Base-by-base conservation (phyloP, 2,797 vertebrate genomes). In the Bradypus variegatus region DNA sequence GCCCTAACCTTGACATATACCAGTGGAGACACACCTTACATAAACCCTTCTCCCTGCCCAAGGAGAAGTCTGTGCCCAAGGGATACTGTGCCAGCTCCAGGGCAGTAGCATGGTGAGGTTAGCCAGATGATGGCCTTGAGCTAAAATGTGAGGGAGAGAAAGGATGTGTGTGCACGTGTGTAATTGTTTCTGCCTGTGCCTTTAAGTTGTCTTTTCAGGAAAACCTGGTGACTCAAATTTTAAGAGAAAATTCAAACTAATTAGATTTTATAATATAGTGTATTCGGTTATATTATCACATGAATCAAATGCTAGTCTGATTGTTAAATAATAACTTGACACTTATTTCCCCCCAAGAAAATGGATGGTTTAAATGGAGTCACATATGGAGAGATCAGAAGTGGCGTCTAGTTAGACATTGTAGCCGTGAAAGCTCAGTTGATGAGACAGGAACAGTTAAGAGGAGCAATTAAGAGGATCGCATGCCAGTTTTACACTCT, bases 31-130 rank as follows among this genome's bases (percentile, higher is more conserved):
- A 82, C 38, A 82, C 36, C 64, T 88, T 53, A 2, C 4, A 0
- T 29, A 75, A 36, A 0, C 69, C 69, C 77, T 72, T n/a, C 1
- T 10, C 0, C 29, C 78, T 27, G 0, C 45, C 41, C 88, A 64
- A n/a, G 21, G 45, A 45, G 0, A n/a, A 27, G 70, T 83, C 73
- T 75, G 64, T 82, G 92, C 69, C 69, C 73, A 78, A 72, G 50
- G 93, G 93, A 86, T 88, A 91, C 55, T 89, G 77, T 58, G 55
- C 76, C 94, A 88, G 86, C 85, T 96, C 94, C 96, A 97, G 96
- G 96, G 95, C 96, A 97, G 97, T 96, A 97, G 96, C 96, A 97
- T 97, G 97, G 97, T 97, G 97, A 97, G 96, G 97, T 94, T 97
- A 96, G 96, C 96, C 96, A 91, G 96, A 93, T 96, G 95, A 96